Conservation (phyloP, 2,797 vertebrate genomes). For the Sebastes diaconus region DNA sequence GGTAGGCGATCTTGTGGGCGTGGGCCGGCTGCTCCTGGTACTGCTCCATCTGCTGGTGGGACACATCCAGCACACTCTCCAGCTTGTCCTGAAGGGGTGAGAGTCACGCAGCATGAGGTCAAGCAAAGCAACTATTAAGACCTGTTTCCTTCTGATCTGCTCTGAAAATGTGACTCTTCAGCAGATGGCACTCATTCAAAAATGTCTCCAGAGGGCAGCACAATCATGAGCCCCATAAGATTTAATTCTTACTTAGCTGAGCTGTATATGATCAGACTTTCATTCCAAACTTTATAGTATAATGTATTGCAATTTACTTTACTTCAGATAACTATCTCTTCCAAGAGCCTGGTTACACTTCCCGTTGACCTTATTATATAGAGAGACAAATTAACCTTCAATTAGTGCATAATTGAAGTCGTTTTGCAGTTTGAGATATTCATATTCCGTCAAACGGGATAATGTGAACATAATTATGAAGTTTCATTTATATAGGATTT, state of each 20-base stretch:
- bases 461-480: no score
- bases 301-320: no score
- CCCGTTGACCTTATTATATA: no score
- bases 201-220: conserved; percentile 39
- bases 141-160: no score
- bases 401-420: no score
- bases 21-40: conserved; percentile 92
- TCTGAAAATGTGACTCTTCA: background rate
- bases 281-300: background rate
- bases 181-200: background rate
- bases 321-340: no score
- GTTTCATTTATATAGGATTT: no score
- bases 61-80: conserved; percentile 91
- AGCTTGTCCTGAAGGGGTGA: conserved; percentile 87
- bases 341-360: no score
- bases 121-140: background rate
- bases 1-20: conserved; percentile 90
- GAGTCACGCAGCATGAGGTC: background rate
- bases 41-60: conserved; percentile 95
- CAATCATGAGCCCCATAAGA: background rate
- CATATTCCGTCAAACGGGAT: no score
- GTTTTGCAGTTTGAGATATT: no score
- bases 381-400: no score
- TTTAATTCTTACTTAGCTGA: background rate
- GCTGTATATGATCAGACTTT: background rate